These are phyloP conservation scores for Panagrolaimus sp. DNA, from an alignment of 1,140 invertebrate genomes.

Conservation along the genomic window DNA sequence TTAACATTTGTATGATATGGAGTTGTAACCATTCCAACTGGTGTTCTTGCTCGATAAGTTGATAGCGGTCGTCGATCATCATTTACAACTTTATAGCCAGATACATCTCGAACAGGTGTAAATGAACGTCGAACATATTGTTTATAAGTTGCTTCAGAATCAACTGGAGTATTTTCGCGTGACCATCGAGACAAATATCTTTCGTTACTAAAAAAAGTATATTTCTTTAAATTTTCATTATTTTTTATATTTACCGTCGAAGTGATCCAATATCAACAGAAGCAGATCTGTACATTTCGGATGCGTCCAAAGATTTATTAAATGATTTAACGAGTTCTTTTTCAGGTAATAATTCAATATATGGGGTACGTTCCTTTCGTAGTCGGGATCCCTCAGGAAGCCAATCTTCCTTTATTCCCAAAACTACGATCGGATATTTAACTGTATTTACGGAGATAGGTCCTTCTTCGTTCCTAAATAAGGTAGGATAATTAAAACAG, in stretches of 20 bases:
- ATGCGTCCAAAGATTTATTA: background rate
- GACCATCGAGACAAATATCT: conserved; percentile 45
- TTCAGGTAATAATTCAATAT: background rate
- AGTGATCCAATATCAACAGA: conserved; percentile 20
- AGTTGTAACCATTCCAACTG: conserved; percentile 34
- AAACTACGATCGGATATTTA: background rate
- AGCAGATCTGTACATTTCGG: conserved; percentile 21
- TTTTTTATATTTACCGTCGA: background rate
- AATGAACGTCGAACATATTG: conserved; percentile 41
- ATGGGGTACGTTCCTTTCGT: conserved; percentile 12
- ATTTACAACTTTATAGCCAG: conserved; percentile 29
- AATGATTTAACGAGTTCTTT: conserved; percentile 10
- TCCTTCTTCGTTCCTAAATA: conserved; percentile 9
- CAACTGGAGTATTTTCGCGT: conserved; percentile 46
- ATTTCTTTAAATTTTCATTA: background rate
- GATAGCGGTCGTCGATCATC: conserved; percentile 28
- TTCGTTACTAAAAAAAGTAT: conserved; percentile 22
- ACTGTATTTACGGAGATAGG: conserved; percentile 2
- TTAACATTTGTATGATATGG: conserved; percentile 45
- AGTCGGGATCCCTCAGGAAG: conserved; percentile 1
- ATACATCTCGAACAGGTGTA: conserved; percentile 46
- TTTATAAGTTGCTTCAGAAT: conserved; percentile 29
- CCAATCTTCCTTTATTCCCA: conserved; percentile 11
- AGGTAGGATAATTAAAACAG: background rate
- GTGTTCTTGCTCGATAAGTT: conserved; percentile 32